Evolutionary conservation across 2,888 invertebrate species (phyloP).

Genomic region (Perithous albicinctus): DNA sequence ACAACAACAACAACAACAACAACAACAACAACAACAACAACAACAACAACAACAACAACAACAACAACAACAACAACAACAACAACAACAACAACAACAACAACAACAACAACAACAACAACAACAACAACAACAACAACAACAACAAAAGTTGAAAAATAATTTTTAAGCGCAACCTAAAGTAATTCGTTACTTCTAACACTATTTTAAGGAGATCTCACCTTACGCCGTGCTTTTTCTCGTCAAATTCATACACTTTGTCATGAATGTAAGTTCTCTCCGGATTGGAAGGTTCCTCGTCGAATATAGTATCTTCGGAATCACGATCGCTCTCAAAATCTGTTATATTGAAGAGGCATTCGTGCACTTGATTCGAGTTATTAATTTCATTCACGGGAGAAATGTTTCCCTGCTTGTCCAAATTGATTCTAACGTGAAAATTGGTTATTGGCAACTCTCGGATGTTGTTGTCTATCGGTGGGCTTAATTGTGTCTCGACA

Average conservation of each 20-base stretch:
- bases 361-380: neutral
- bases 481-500: slow-evolving; percentile 57
- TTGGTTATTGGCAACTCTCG: slow-evolving; percentile 63
- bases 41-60: too few relatives aligned
- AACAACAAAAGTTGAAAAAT: neutral
- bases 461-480: neutral
- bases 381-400: slow-evolving; percentile 15
- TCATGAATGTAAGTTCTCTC: slow-evolving; percentile 70
- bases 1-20: too few relatives aligned
- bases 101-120: too few relatives aligned
- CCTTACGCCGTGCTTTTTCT: slow-evolving; percentile 79
- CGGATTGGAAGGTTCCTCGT: neutral
- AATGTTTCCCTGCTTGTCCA: slow-evolving; percentile 24
- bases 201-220: slow-evolving; percentile 57
- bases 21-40: too few relatives aligned
- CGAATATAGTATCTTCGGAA: slow-evolving; percentile 19
- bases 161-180: neutral
- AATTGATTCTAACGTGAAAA: slow-evolving; percentile 43
- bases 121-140: too few relatives aligned
- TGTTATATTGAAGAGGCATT: neutral
- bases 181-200: neutral
- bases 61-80: too few relatives aligned
- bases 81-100: too few relatives aligned
- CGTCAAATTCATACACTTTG: slow-evolving; percentile 79
- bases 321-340: slow-evolving; percentile 38